Conservation (phyloP, 2,113 vertebrate genomes). For the Sander vitreus region DNA sequence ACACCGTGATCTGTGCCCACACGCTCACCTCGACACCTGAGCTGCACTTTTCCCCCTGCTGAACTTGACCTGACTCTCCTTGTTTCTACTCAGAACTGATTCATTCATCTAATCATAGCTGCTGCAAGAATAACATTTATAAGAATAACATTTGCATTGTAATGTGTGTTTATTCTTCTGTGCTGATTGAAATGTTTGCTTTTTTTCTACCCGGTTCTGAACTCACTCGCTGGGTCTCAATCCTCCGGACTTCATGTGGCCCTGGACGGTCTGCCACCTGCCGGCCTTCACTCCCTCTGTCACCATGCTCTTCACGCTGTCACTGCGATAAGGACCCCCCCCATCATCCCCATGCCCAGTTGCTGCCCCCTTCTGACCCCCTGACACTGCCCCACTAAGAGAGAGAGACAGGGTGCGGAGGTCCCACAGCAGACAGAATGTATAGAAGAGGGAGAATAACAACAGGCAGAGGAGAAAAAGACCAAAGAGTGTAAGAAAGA, state of each 20-base stretch:
- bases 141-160: not conserved
- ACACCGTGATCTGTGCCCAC: constrained; percentile 44
- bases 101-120: constrained; percentile 25
- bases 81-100: constrained; percentile 29
- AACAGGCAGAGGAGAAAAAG: constrained; percentile 74
- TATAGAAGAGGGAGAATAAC: constrained; percentile 67
- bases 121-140: not conserved
- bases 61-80: constrained; percentile 30
- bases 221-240: constrained; percentile 98
- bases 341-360: constrained; percentile 87
- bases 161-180: constrained; percentile 19
- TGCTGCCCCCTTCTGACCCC: constrained; percentile 91
- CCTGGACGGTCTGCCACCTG: constrained; percentile 96
- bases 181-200: constrained; percentile 8
- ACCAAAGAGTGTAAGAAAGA: constrained; percentile 71
- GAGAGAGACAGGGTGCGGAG: constrained; percentile 71
- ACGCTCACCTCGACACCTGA: constrained; percentile 51
- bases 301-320: constrained; percentile 93
- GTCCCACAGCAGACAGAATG: constrained; percentile 76
- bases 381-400: constrained; percentile 94
- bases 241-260: constrained; percentile 95
- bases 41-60: constrained; percentile 43
- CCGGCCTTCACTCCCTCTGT: constrained; percentile 89
- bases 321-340: constrained; percentile 91
- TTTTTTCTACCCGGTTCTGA: constrained; percentile 6